Conservation (phyloP, 1,140 invertebrate species). For the Venustaconcha ellipsiformis region DNA sequence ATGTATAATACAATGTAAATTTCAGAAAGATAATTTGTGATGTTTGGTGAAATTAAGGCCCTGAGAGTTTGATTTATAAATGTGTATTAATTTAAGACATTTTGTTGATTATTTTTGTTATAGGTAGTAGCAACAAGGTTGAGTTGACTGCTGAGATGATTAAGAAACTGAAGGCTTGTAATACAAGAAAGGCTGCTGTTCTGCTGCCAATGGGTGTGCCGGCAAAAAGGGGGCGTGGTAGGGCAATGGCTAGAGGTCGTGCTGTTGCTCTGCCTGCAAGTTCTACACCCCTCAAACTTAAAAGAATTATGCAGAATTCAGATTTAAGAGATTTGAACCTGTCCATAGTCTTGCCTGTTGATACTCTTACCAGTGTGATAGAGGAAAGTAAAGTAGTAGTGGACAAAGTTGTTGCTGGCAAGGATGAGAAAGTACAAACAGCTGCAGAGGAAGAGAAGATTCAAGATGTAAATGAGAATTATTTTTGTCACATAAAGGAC, state of each 20-base stretch:
- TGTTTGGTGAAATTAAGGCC: too few species aligned
- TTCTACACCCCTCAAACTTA: slow-evolving; percentile 28
- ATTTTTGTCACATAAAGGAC: slow-evolving; percentile 44
- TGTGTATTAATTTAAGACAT: too few species aligned
- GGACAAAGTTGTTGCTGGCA: neutral
- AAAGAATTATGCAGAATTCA: slow-evolving; percentile 30
- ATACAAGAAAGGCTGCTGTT: slow-evolving; percentile 69
- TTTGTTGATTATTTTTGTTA: neutral
- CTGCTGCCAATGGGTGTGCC: slow-evolving; percentile 70
- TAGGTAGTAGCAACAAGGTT: slow-evolving; percentile 13
- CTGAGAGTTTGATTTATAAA: too few species aligned
- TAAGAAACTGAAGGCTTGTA: slow-evolving; percentile 67
- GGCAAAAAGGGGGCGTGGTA: slow-evolving; percentile 58
- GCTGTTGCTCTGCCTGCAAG: slow-evolving; percentile 49
- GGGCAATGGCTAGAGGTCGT: slow-evolving; percentile 57
- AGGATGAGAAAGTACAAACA: neutral
- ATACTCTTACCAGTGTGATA: slow-evolving; percentile 3
- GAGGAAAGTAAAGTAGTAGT: neutral
- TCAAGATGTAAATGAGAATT: slow-evolving; percentile 8
- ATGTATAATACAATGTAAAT: too few species aligned
- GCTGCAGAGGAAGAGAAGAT: neutral
- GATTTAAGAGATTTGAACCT: slow-evolving; percentile 3
- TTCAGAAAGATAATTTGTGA: too few species aligned
- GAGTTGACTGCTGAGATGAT: slow-evolving; percentile 60
- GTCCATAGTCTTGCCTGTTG: slow-evolving; percentile 8